Conservation (phyloP, 2,113 vertebrate genomes). For the Kryptolebias marmoratus region DNA sequence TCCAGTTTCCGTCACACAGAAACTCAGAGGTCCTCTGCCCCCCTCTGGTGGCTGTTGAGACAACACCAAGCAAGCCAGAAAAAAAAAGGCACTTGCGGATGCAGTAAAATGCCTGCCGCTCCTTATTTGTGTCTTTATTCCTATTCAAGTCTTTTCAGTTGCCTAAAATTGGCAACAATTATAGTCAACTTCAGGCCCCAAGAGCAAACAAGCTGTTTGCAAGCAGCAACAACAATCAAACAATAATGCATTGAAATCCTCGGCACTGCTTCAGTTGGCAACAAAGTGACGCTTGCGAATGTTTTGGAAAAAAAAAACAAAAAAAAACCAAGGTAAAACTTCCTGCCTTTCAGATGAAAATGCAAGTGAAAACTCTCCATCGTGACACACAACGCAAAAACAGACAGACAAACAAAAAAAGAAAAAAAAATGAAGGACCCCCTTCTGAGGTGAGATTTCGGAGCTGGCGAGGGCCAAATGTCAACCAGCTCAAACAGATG, state of each 20-base stretch:
- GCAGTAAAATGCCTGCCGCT: neutral
- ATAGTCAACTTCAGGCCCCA: neutral
- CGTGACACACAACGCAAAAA: conserved; percentile 19
- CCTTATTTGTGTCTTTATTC: neutral
- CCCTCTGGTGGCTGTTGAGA: conserved; percentile 62
- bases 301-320: neutral
- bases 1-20: conserved; percentile 39
- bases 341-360: conserved; percentile 24
- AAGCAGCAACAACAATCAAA: neutral
- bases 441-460: conserved; percentile 49
- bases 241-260: neutral
- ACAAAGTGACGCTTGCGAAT: neutral
- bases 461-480: conserved; percentile 65
- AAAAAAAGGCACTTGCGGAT: neutral
- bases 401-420: conserved; percentile 12
- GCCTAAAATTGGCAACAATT: conserved; percentile 9
- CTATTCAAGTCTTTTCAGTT: neutral
- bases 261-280: neutral
- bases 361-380: conserved; percentile 16
- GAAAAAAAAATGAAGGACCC: conserved; percentile 42
- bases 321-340: neutral
- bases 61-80: neutral
- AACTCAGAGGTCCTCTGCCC: conserved; percentile 74
- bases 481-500: conserved; percentile 77
- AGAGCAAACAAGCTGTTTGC: neutral